Evolutionary conservation across 2,797 vertebrate genomes (phyloP), one percentile per base, ranked within the genome.

Genomic region (Tenualosa thibaudeaui): DNA sequence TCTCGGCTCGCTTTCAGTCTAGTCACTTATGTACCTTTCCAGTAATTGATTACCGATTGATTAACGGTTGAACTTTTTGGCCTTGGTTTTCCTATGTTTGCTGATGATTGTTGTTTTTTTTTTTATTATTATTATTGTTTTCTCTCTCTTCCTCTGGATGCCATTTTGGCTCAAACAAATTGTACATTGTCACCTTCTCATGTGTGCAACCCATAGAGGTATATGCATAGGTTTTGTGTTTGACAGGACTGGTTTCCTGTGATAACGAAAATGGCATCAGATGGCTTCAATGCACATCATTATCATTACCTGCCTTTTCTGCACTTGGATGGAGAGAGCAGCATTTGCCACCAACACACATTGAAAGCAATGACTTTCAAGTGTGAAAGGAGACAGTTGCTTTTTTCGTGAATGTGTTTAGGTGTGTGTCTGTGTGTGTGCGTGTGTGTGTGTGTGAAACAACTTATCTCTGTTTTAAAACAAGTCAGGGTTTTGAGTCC

Each of bases 221-320:
- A 40, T 46, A 37, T 78, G 22, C 71, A 78, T 46, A 78, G 71
- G 37, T 46, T 82, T 84, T 84, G 43, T 88, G 86, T 88, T 82
- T 86, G 82, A 89, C 86, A 85, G 87, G 85, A 90, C 85, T 84
- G 91, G 82, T 85, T 88, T 88, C 86, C 85, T 84, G 81, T 68
- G 50, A 19, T 24, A 8, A 5, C 68, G 50, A 24, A 9, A 51
- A 24, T 78, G 71, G 8, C 71, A 5, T 78, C 71, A 22, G 71
- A 78, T 78, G 71, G 71, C n/a, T 8, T 46, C 40, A 7, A 46
- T 78, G 71, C 37, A 46, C 2, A 8, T 78, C 15, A 43, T 43
- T 5, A 31, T 71, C 2, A 31, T 31, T 51, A 71, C 31, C 65
- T 71, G 13, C 71, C 15, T 7, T 19, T 46, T 46, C 40, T 19